Conservation (phyloP, 2,797 vertebrate species). For the Stomatorhinus walkeri region DNA sequence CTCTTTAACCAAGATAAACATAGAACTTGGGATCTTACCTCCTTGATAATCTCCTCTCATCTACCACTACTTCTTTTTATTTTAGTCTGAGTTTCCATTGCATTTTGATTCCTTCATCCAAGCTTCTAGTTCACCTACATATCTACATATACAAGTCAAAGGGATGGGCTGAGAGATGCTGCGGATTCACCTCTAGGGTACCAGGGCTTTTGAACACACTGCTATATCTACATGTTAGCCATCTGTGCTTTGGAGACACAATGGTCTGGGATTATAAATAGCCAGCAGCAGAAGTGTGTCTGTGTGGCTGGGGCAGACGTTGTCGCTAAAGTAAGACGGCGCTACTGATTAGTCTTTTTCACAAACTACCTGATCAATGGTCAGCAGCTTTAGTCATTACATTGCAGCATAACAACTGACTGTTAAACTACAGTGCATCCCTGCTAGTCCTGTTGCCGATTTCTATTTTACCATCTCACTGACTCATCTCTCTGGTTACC, state of each 20-base stretch:
- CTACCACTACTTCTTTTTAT: not conserved
- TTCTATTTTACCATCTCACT: not conserved
- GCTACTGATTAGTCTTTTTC: not conserved
- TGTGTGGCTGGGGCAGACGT: not conserved
- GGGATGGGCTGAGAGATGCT: not conserved
- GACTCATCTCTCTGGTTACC: not conserved
- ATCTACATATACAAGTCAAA: not conserved
- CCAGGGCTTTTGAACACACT: slow-evolving; percentile 52
- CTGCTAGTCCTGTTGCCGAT: not conserved
- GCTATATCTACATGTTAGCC: slow-evolving; percentile 9
- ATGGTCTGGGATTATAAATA: not conserved
- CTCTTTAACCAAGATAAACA: not conserved
- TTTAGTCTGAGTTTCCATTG: not conserved
- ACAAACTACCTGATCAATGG: not conserved
- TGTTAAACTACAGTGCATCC: not conserved
- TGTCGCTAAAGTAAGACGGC: not conserved
- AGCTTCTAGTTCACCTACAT: not conserved
- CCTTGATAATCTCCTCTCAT: not conserved
- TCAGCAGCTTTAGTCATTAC: not conserved
- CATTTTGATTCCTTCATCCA: not conserved
- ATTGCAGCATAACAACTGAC: not conserved
- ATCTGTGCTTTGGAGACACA: not conserved
- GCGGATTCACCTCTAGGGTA: slow-evolving; percentile 41
- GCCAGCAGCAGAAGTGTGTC: not conserved
- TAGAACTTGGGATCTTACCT: not conserved